Base-by-base conservation (phyloP, 92 coral and sea anemone species). In the Heliopora coerulea region DNA sequence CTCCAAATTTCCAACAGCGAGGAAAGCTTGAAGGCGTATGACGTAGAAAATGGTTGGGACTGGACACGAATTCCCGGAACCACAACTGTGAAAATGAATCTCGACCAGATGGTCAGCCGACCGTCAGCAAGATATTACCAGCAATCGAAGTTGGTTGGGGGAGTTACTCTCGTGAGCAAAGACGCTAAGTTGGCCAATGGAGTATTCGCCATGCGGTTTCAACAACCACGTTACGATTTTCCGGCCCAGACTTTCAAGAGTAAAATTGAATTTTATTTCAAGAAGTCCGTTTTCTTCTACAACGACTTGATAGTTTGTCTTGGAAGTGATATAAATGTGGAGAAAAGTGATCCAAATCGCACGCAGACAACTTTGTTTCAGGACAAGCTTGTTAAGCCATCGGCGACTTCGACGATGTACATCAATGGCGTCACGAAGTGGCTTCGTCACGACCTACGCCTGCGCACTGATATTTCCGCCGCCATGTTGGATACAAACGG, bases 31-130 rank as follows among this genome's bases (percentile, higher is more conserved):
- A 44, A 69, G 39, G 58, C 72, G 5, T 80, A 85, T 58, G 89
- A 88, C 50, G 87, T 85, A 25, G 50, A 79, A 0, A 44, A 82
- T 1, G 93, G 93, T 0, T 88, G 93, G 93, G 89, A 88, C 52
- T 88, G 93, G 95, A 63, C 85, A 23, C 60, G 84, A 79, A 59
- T 85, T 26, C 95, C 89, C 31, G 95, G 95, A 8, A 82, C 95
- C 7, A 88, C 95, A 1, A 79, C 88, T 3, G 31, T 84, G 20
- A 74, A 68, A 31, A 14, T 75, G 29, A n/a, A 12, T 18, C 57
- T 80, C 29, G 33, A 78, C 1, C 56, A 79, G 39, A 39, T 84
- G 48, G 25, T 33, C 11, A 0, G 3, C 8, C 0, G 21, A 17
- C 9, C 8, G 32, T 14, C 21, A 26, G 52, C 19, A 3, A 64